Percentiles rank a stretch among this genome's conserved stretches.
These are phyloP conservation scores for Cephus sareptanus DNA, from an alignment of 2,888 invertebrate species.

Conservation along the genomic window DNA sequence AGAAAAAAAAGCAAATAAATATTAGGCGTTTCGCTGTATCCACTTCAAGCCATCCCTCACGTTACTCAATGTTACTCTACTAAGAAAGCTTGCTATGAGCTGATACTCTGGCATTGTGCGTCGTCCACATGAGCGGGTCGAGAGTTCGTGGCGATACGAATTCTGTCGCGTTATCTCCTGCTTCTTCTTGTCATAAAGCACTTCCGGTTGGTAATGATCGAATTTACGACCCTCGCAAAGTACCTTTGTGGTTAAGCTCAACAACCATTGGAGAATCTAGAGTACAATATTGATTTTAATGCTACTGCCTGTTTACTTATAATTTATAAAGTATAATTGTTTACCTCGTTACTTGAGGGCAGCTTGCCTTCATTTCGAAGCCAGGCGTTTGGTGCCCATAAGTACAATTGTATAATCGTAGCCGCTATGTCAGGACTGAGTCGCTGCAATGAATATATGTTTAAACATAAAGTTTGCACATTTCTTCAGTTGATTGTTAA, in stretches of 20 bases:
- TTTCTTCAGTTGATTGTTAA: neutral
- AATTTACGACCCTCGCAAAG: conserved; percentile 72
- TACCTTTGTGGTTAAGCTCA: conserved; percentile 80
- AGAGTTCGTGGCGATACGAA: conserved; percentile 39
- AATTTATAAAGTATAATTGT: neutral
- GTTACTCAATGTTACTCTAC: conserved; percentile 72
- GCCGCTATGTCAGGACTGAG: conserved; percentile 78
- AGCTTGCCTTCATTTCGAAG: conserved; percentile 67
- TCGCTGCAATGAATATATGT: conserved; percentile 61
- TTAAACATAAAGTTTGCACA: neutral
- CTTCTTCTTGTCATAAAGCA: conserved; percentile 8
- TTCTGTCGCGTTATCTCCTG: conserved; percentile 14
- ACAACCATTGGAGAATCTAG: conserved; percentile 80
- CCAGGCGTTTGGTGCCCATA: conserved; percentile 83
- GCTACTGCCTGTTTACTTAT: neutral
- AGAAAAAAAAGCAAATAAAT: neutral
- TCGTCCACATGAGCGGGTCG: conserved; percentile 65
- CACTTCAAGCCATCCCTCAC: conserved; percentile 74
- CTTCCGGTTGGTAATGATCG: conserved; percentile 21
- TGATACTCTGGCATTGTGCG: conserved; percentile 79
- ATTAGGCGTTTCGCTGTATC: conserved; percentile 69
- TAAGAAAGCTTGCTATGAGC: conserved; percentile 77
- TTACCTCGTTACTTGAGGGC: conserved; percentile 75
- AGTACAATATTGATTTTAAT: conserved; percentile 34
- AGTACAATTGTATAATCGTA: conserved; percentile 77